Evolutionary conservation across 2,797 vertebrate genomes (phyloP), one percentile per base, ranked within the genome.

Genomic region (Anas flavirostris): DNA sequence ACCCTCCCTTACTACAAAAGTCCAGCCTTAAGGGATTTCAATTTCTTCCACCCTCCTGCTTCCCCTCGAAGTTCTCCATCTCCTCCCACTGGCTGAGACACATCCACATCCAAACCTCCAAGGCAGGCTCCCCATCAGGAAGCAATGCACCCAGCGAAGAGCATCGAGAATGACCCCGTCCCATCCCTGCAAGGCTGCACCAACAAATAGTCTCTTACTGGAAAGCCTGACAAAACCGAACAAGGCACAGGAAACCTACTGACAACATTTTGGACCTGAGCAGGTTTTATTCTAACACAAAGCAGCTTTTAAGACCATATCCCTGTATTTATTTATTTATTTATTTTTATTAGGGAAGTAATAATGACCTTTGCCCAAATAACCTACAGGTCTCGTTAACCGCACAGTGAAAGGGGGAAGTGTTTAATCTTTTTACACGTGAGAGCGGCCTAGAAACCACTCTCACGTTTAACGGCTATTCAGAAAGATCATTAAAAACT

Each of bases 211-310:
- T 21, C 19, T 56, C 39, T 77, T 60, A 56, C 10, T 53, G 29
- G 25, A 83, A 87, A 62, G 53, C 43, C 78, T 80, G 59, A 70
- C 16, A 81, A 50, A 95, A 50, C 22, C 16, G 13, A 82, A 86
- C 26, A 79, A 88, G 64, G 3, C 23, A 39, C 1, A 75, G 55
- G 58, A 83, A 77, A 72, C 6, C 28, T 52, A 62, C 0, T 31
- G 41, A 21, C 14, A 82, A 22, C 12, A 58, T 62, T 62, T 11
- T 39, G 26, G 72, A 85, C 9, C 15, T 6, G 2, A 87, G 21
- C 25, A 85, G 44, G 44, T 55, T 33, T 80, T 68, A 88, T 53
- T 84, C 25, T 76, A 75, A 72, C 29, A 78, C 12, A 78, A 87
- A 87, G 50, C 4, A 87, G 15, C 23, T 22, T 63, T 85, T 68